Base-by-base conservation (phyloP, 2,113 vertebrate genomes). In the Trinectes maculatus region DNA sequence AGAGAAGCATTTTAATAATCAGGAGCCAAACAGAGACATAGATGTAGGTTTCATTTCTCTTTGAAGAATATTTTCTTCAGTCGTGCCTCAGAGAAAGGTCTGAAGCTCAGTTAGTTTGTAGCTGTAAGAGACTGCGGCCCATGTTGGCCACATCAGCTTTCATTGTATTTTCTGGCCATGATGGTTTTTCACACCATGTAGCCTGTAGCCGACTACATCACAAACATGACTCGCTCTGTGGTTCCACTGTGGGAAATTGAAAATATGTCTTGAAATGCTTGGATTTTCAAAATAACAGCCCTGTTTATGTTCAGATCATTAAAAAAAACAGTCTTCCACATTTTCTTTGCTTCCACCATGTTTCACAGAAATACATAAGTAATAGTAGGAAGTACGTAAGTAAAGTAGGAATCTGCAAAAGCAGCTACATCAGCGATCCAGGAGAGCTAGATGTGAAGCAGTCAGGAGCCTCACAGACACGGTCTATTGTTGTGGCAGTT, bases 71-170 rank as follows among this genome's bases (percentile, higher is more conserved):
- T 56, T 47, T 28, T 8, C 8, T 47, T 16, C 5, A 31, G 21
- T 26, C 3, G 2, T 46, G 10, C 19, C n/a, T n/a, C n/a, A 42
- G 21, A 49, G 33, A 55, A 6, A 52, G 52, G 8, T 28, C 48
- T 24, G 44, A 3, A 13, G 48, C 26, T 49, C 40, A 18, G 26
- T 31, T 11, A 39, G 34, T 49, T 43, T 11, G 24, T 58, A 39
- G 44, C 22, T 36, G 34, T 22, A 43, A 34, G 28, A 47, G 24
- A 2, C 59, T 47, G 53, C 0, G 33, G 25, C 33, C 43, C 77
- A 44, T 85, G 69, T 78, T 76, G 53, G 76, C 26, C 49, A 70
- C 64, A 84, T 84, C 64, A 79, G 47, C 66, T 43, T 44, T 59
- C 76, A 83, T 89, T 83, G 60, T 58, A 48, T 74, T 79, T 8